Evolutionary conservation across 2,888 invertebrate species (phyloP).

Genomic region (Lithophane ornitopus): DNA sequence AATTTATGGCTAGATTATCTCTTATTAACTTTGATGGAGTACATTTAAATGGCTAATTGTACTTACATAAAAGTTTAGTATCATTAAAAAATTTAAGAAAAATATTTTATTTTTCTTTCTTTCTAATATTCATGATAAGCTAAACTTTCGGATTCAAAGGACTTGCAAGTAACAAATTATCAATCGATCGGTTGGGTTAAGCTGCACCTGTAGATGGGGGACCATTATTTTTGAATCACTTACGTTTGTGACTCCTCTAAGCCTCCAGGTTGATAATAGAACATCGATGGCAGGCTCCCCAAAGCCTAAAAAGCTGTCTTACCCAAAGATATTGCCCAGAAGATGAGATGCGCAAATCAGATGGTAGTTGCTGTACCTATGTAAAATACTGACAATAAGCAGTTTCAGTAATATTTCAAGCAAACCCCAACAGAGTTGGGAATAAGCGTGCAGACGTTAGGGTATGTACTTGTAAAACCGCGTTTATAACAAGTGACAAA

Average conservation of each 20-base stretch:
- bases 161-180: not conserved
- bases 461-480: no score
- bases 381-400: no score
- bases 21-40: conserved; percentile 16
- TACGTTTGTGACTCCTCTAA: not conserved
- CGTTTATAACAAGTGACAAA: not conserved
- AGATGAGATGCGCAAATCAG: no score
- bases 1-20: conserved; percentile 36
- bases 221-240: not conserved
- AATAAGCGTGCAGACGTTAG: no score
- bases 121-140: not conserved
- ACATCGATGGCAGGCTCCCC: no score
- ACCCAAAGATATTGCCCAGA: no score
- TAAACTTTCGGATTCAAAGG: not conserved
- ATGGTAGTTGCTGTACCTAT: no score
- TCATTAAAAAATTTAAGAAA: not conserved
- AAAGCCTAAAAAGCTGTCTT: no score
- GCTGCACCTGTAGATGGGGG: not conserved
- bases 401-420: no score
- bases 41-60: conserved; percentile 20
- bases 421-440: no score
- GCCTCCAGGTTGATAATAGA: not conserved
- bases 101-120: no score
- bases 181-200: not conserved
- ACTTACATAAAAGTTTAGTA: not conserved